These are phyloP conservation scores for Ptilodon capucinus DNA, from an alignment of 2,888 invertebrate species.

Conservation along the genomic window DNA sequence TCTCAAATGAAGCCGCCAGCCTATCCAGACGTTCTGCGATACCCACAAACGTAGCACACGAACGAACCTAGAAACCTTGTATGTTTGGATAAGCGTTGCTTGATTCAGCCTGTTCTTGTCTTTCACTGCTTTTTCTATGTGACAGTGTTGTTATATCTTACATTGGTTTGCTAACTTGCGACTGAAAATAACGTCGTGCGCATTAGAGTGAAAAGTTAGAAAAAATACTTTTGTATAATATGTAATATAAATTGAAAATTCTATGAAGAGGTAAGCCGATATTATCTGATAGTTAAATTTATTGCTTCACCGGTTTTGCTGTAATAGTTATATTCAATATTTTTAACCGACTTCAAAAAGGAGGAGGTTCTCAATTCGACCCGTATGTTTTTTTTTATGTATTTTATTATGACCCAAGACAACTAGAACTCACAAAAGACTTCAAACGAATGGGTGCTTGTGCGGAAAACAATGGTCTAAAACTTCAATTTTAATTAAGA, in stretches of 20 bases:
- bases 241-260: no score
- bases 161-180: slow-evolving; percentile 1
- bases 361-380: no score
- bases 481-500: no score
- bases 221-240: no score
- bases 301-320: neutral
- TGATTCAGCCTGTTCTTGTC: slow-evolving; percentile 57
- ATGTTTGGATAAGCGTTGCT: slow-evolving; percentile 41
- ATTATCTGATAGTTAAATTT: no score
- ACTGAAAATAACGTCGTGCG: neutral
- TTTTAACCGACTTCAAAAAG: neutral
- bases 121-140: slow-evolving; percentile 35
- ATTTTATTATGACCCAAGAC: no score
- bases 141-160: slow-evolving; percentile 7
- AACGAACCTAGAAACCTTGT: slow-evolving; percentile 38
- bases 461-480: no score
- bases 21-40: slow-evolving; percentile 42
- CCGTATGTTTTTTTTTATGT: no score
- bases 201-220: no score
- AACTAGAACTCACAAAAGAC: no score
- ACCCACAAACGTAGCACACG: slow-evolving; percentile 32
- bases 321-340: neutral
- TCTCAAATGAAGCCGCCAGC: slow-evolving; percentile 56
- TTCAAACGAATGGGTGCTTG: no score
- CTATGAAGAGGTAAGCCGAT: no score